Evolutionary conservation across 2,113 vertebrate genomes (phyloP).

Genomic region (Ptychochromis oligacanthus): DNA sequence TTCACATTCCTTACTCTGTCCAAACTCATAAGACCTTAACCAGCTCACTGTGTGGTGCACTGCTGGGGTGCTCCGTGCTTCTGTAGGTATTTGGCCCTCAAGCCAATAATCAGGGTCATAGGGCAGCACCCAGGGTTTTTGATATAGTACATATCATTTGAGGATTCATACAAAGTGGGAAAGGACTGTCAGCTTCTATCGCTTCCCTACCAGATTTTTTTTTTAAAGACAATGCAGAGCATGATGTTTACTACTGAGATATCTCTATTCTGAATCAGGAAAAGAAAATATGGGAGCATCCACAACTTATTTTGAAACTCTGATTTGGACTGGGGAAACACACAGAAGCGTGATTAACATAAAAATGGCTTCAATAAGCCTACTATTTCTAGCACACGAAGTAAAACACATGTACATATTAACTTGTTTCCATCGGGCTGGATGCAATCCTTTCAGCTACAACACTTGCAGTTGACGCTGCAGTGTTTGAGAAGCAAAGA

Average conservation of each 20-base stretch:
- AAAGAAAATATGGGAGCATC: background rate
- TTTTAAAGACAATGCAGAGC: background rate
- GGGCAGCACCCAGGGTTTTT: constrained; percentile 37
- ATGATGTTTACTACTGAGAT: background rate
- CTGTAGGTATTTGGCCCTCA: constrained; percentile 45
- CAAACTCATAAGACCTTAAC: constrained; percentile 76
- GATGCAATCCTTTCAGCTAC: background rate
- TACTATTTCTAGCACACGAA: background rate
- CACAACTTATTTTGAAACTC: background rate
- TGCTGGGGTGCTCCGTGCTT: constrained; percentile 51
- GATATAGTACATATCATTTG: constrained; percentile 28
- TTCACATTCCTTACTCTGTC: constrained; percentile 77
- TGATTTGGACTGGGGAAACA: background rate
- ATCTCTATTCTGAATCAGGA: background rate
- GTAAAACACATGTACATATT: background rate
- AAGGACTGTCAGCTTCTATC: background rate
- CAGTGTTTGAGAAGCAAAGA: constrained; percentile 26
- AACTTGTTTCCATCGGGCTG: background rate
- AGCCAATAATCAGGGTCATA: constrained; percentile 52
- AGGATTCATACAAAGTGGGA: background rate
- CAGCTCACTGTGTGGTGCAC: constrained; percentile 69
- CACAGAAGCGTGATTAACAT: background rate
- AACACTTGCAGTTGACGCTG: background rate
- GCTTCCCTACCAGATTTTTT: background rate
- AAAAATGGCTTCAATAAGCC: background rate